Base-by-base conservation (phyloP, 2,113 vertebrate species). In the Leptobrachium leishanense region DNA sequence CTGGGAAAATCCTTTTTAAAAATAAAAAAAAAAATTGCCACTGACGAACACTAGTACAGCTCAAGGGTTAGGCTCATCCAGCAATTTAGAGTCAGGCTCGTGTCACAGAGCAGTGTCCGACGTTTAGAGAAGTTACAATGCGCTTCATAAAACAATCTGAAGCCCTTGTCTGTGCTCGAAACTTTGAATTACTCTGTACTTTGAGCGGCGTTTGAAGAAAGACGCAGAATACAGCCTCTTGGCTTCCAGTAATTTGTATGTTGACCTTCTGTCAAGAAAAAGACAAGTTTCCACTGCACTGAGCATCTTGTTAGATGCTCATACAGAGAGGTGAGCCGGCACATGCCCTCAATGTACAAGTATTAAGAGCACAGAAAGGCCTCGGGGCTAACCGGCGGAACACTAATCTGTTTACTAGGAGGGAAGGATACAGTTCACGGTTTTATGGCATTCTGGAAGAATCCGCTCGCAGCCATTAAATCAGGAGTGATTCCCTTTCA, bases 241-340 rank as follows among this genome's bases (percentile, higher is more conserved):
- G 72, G 9, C 72, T 75, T 65, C 10, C n/a, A 50, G 73, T 64
- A 74, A 74, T 74, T 65, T 64, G 42, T 59, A 74, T 15, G 53
- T 66, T 42, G 68, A 76, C 74, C 50, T 76, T 13, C 11, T 68
- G 74, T 67, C 74, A 40, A 13, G 73, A 31, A 55, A 46, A 55
- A 67, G 62, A 41, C 44, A 67, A 50, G 44, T 75, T 75, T 50
- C 31, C 62, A 66, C 1, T 11, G 42, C 43, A 20, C n/a, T 10
- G 40, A 67, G 20, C 20, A 65, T 13, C 43, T 64, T 46, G n/a
- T 65, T 50, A 75, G 43, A 75, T 75, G 46, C 8, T 44, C 44
- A 65, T 75, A 65, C 59, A 65, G 59, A 50, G n/a, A 76, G 12
- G 50, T 55, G 59, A 55, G 53, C 39, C 54, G 64, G 40, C 39